Base-by-base conservation (phyloP, 2,797 vertebrate genomes). In the Enteromius unitaeniatus region DNA sequence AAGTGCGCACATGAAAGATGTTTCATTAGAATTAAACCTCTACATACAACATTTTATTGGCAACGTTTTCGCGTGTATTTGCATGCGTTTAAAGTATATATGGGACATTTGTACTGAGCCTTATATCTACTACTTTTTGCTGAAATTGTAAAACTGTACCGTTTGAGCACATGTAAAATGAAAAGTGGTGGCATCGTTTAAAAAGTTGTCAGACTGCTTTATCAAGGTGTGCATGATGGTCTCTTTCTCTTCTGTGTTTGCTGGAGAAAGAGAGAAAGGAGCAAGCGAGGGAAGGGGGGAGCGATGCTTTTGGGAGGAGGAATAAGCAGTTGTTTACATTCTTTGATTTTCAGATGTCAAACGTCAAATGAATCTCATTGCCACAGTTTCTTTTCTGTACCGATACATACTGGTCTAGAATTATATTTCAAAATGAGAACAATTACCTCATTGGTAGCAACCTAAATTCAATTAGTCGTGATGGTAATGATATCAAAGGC, bases 291-390 rank as follows among this genome's bases (percentile, higher is more conserved):
- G 45, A 84, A 40, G 47, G 49, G 51, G 73, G 79, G 64, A 67
- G 78, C 19, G 40, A 89, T 92, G 93, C 93, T 93, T 90, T 90
- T 91, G 89, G 45, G 64, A 83, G 74, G 82, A 88, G 82, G 55
- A 93, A 90, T 93, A 90, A 69, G 15, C 72, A 76, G 51, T 83
- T 83, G 51, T 78, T 69, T 78, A 60, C 47, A 79, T 84, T 92
- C 73, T 93, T 94, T 90, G 93, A 92, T 93, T 91, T 91, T 93
- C 94, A 88, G 90, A 91, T 93, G 92, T 92, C 92, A 92, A 94
- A 88, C 89, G 93, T 76, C 31, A 83, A 83, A 68, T 58, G 62
- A 58, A 49, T 81, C 26, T 74, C 55, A 74, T 49, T 73, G 69
- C 31, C 49, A 89, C 83, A 85, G 84, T 88, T 88, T 91, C 91